Evolutionary conservation across 2,797 vertebrate genomes (phyloP).

Genomic region (Paratrypauchen microcephalus): DNA sequence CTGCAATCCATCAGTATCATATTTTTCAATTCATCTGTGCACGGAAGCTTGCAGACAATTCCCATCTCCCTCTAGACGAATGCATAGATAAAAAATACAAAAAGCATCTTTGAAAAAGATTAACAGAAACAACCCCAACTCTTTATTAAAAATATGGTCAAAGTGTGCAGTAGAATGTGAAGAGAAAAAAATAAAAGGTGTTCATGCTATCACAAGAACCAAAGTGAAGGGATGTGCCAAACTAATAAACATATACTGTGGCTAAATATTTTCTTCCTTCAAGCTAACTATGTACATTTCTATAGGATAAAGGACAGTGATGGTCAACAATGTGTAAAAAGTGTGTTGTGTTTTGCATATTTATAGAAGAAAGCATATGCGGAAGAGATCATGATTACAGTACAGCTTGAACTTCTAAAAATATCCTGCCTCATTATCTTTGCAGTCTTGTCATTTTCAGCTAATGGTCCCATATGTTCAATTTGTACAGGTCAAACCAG

Average conservation of each 20-base stretch:
- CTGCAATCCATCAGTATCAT: not conserved
- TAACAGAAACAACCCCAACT: slow-evolving; percentile 32
- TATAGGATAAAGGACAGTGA: slow-evolving; percentile 31
- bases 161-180: slow-evolving; percentile 38
- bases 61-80: slow-evolving; percentile 50
- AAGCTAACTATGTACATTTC: slow-evolving; percentile 48
- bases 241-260: slow-evolving; percentile 18
- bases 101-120: slow-evolving; percentile 28
- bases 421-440: slow-evolving; percentile 20
- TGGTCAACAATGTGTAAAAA: slow-evolving; percentile 17
- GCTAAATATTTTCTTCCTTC: slow-evolving; percentile 32
- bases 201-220: slow-evolving; percentile 36
- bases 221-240: slow-evolving; percentile 17
- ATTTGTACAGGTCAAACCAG: slow-evolving; percentile 18
- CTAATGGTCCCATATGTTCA: slow-evolving; percentile 25
- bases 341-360: slow-evolving; percentile 31
- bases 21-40: slow-evolving; percentile 29
- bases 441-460: slow-evolving; percentile 11
- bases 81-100: slow-evolving; percentile 61
- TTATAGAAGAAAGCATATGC: slow-evolving; percentile 36
- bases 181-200: slow-evolving; percentile 18
- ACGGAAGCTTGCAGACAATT: slow-evolving; percentile 40
- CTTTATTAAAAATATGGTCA: slow-evolving; percentile 50
- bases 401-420: slow-evolving; percentile 29
- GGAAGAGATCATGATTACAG: slow-evolving; percentile 53